Evolutionary conservation across 1,140 invertebrate species (phyloP).

Genomic region (Drosophila neocordata): DNA sequence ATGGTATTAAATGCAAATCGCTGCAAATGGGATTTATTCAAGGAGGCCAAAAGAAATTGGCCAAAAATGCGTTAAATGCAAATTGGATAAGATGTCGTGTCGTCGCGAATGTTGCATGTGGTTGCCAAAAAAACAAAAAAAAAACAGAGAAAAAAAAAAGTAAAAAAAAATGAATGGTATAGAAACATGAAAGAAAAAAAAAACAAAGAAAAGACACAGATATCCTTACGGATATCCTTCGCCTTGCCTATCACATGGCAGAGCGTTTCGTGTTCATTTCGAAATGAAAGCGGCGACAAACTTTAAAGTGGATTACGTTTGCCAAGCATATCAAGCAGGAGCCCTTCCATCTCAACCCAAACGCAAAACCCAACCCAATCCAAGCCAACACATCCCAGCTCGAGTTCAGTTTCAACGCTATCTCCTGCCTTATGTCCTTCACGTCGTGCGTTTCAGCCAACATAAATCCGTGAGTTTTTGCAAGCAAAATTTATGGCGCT

Average conservation of each 20-base stretch:
- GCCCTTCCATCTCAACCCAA: neutral
- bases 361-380: neutral
- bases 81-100: slow-evolving; percentile 78
- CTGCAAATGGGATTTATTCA: slow-evolving; percentile 70
- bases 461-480: slow-evolving; percentile 82
- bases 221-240: slow-evolving; percentile 70
- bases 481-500: slow-evolving; percentile 74
- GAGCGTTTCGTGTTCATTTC: slow-evolving; percentile 58
- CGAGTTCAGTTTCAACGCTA: slow-evolving; percentile 28
- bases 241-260: slow-evolving; percentile 51
- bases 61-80: slow-evolving; percentile 79
- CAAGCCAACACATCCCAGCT: neutral
- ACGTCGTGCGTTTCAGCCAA: slow-evolving; percentile 47
- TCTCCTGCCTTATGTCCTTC: slow-evolving; percentile 50
- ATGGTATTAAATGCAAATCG: slow-evolving; percentile 74
- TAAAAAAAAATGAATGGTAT: neutral
- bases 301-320: slow-evolving; percentile 82
- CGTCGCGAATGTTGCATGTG: slow-evolving; percentile 42
- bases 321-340: slow-evolving; percentile 36
- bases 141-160: neutral
- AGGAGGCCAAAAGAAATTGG: slow-evolving; percentile 44
- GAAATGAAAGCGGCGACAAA: slow-evolving; percentile 70
- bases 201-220: slow-evolving; percentile 19
- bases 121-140: slow-evolving; percentile 39
- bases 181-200: neutral